Evolutionary conservation across 2,797 vertebrate species (phyloP).

Genomic region (Acipenser oxyrinchus): DNA sequence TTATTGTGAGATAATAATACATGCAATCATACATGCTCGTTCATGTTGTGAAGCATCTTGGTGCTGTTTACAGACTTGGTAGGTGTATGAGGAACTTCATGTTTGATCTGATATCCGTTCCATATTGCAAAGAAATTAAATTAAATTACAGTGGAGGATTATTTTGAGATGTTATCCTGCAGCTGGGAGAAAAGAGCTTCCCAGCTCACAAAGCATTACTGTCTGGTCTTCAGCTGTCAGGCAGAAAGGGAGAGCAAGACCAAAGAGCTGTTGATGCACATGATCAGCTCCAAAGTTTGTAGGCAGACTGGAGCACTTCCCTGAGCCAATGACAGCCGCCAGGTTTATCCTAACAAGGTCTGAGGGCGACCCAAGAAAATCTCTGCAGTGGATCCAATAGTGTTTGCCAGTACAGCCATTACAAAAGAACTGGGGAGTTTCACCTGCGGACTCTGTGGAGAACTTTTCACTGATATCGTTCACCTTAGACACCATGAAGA

Average conservation of each 20-base stretch:
- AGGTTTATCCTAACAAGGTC: conserved; percentile 69
- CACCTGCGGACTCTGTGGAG: conserved; percentile 65
- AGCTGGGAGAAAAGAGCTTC: conserved; percentile 67
- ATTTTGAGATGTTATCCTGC: conserved; percentile 65
- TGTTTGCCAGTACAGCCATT: conserved; percentile 58
- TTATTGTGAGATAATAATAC: too few relatives aligned
- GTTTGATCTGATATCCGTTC: too few relatives aligned
- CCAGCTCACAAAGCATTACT: conserved; percentile 64
- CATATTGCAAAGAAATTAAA: too few relatives aligned
- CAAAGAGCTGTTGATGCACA: conserved; percentile 71
- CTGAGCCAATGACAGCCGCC: conserved; percentile 70
- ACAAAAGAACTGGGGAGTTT: conserved; percentile 62
- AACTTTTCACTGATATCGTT: conserved; percentile 65
- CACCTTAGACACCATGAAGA: conserved; percentile 68
- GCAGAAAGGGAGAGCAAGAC: conserved; percentile 39
- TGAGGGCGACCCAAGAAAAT: conserved; percentile 65
- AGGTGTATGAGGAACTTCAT: too few relatives aligned
- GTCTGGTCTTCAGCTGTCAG: conserved; percentile 57
- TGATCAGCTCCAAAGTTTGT: conserved; percentile 69
- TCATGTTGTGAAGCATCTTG: too few relatives aligned
- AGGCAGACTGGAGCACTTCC: conserved; percentile 69
- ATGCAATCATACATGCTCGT: too few relatives aligned
- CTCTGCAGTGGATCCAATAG: conserved; percentile 63
- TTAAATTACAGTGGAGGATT: conserved; percentile 47
- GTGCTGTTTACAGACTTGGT: too few relatives aligned